A percentile compares a stretch with the other conserved stretches of the same genome.
Evolutionary conservation across 1,140 invertebrate species (phyloP).

Genomic region (Diploscapter pachys): DNA sequence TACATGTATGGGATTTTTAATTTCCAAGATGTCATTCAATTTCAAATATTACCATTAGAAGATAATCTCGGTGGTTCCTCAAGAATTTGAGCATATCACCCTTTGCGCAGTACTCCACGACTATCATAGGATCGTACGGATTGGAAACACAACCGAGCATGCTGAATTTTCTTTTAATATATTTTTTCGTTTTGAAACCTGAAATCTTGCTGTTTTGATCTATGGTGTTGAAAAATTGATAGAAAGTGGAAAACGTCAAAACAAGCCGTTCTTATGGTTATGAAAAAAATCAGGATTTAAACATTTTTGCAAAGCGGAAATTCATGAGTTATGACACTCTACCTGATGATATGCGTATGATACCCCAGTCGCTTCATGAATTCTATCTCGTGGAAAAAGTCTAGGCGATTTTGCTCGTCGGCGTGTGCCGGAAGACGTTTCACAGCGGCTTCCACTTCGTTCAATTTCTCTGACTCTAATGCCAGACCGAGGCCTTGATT

Average conservation of each 20-base stretch:
- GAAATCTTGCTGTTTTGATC: too few species aligned
- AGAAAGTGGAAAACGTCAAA: too few species aligned
- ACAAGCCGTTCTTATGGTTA: too few species aligned
- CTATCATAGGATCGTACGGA: conserved; percentile 25
- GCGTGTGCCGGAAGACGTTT: conserved; percentile 34
- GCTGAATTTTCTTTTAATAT: background rate
- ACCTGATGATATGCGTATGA: conserved; percentile 25
- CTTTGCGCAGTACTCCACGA: conserved; percentile 26
- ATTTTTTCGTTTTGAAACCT: too few species aligned
- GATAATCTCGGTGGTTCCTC: conserved; percentile 8
- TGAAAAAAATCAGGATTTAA: too few species aligned
- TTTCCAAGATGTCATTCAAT: too few species aligned
- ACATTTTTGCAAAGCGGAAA: too few species aligned
- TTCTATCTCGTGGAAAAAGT: conserved; percentile 33
- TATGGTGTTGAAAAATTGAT: too few species aligned
- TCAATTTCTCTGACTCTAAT: conserved; percentile 13
- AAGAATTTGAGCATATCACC: conserved; percentile 29
- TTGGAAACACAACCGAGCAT: conserved; percentile 19
- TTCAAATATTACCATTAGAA: background rate
- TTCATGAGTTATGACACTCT: too few species aligned
- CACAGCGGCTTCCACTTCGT: conserved; percentile 21
- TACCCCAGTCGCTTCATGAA: conserved; percentile 33
- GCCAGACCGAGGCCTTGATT: conserved; percentile 20
- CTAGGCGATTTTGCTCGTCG: conserved; percentile 1
- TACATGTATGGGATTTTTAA: too few species aligned